phyloP scores from a whole-genome alignment of 2,797 vertebrate species.

The Enoplosus armatus region DNA sequence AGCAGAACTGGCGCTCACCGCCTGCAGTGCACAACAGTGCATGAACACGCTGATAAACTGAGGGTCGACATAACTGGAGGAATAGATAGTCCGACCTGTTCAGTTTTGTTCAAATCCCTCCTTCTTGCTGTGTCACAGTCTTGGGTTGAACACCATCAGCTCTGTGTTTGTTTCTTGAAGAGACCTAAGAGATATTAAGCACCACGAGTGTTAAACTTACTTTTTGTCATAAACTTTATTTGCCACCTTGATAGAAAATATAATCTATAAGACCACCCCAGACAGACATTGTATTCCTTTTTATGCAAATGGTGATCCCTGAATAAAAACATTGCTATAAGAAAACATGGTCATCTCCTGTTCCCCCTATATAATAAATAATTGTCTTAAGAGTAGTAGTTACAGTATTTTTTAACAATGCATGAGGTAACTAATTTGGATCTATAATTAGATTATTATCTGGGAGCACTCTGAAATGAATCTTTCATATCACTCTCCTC shows the following conservation, averaged over 20 bases:
- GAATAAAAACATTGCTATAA: neutral
- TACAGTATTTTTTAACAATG: slow-evolving; percentile 11
- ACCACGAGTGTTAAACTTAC: neutral
- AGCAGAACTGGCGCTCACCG: slow-evolving; percentile 63
- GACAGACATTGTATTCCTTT: neutral
- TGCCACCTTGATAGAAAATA: neutral
- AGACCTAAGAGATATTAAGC: neutral
- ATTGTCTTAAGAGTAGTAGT: neutral
- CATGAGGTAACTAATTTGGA: slow-evolving; percentile 31
- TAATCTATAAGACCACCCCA: neutral
- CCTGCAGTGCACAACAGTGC: slow-evolving; percentile 66
- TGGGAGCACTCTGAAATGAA: slow-evolving; percentile 36
- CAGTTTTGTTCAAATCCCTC: slow-evolving; percentile 14
- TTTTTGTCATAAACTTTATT: neutral
- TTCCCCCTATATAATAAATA: neutral
- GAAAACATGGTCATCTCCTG: neutral
- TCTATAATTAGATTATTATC: slow-evolving; percentile 49
- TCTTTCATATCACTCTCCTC: slow-evolving; percentile 39
- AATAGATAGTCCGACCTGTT: slow-evolving; percentile 31
- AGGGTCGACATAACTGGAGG: slow-evolving; percentile 37
- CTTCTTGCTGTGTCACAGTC: neutral
- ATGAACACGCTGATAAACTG: slow-evolving; percentile 51
- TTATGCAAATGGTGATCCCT: neutral
- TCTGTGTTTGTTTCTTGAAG: neutral
- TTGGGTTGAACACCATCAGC: neutral